Evolutionary conservation across 2,113 vertebrate species (phyloP).

Genomic region (Albula glossodonta): DNA sequence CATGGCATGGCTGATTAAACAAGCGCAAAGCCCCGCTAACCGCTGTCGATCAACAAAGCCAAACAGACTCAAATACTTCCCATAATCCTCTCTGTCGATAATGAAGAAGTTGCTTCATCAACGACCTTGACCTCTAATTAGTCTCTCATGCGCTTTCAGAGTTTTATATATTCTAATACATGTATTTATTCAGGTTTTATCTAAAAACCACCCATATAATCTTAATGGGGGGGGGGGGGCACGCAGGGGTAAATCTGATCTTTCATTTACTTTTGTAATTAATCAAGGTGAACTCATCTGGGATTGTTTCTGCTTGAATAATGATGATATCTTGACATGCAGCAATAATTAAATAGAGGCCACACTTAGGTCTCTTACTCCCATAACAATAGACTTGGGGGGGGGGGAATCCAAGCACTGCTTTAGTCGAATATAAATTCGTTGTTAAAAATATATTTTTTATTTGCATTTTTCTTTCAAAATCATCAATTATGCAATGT

Average conservation of each 20-base stretch:
- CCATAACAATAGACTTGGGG: slow-evolving; percentile 34
- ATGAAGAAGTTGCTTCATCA: neutral
- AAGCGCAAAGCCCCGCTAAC: neutral
- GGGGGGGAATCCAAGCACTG: slow-evolving; percentile 32
- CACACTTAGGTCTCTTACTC: slow-evolving; percentile 45
- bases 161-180: slow-evolving; percentile 23
- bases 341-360: slow-evolving; percentile 58
- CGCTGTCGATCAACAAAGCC: neutral
- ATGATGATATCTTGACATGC: slow-evolving; percentile 42
- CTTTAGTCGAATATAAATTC: slow-evolving; percentile 54
- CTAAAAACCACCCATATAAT: slow-evolving; percentile 15
- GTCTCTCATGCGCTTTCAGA: neutral
- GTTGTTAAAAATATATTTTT: neutral
- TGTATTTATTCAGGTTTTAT: slow-evolving; percentile 10
- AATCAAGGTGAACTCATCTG: slow-evolving; percentile 36
- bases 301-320: slow-evolving; percentile 36
- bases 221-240: slow-evolving; percentile 24
- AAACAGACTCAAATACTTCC: neutral
- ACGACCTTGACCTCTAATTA: slow-evolving; percentile 24
- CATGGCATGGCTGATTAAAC: neutral
- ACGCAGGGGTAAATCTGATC: slow-evolving; percentile 19
- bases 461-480: slow-evolving; percentile 46
- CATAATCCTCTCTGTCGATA: slow-evolving; percentile 9
- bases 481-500: slow-evolving; percentile 70
- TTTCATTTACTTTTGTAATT: slow-evolving; percentile 28